Percentiles rank a stretch among this genome's conserved stretches.
These are phyloP conservation scores for Trilocha varians DNA, from an alignment of 2,888 invertebrate species.

Conservation along the genomic window DNA sequence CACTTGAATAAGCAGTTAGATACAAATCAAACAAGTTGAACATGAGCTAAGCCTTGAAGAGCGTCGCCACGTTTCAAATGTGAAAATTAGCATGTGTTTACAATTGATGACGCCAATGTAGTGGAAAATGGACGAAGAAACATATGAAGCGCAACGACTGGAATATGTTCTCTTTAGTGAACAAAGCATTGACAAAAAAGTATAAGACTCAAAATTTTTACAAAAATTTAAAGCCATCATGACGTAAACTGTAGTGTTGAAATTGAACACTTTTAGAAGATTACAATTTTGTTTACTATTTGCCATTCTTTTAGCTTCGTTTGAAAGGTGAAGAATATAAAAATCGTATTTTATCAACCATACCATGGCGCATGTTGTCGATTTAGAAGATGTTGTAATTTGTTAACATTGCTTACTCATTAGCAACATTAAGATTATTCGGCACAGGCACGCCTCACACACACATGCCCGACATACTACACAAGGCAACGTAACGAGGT, in stretches of 20 bases:
- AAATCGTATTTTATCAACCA: too few species aligned
- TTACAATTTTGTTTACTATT: background rate
- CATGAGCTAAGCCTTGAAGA: conserved; percentile 23
- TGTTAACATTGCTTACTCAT: conserved; percentile 26
- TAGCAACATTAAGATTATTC: conserved; percentile 31
- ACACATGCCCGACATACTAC: conserved; percentile 10
- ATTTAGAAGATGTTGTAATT: conserved; percentile 31
- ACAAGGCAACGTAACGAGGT: conserved; percentile 26
- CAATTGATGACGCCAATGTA: conserved; percentile 20
- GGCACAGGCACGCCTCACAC: conserved; percentile 23
- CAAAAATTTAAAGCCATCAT: background rate
- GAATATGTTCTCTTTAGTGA: background rate
- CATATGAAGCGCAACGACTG: conserved; percentile 7
- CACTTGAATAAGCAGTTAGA: background rate
- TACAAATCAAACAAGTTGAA: conserved; percentile 18
- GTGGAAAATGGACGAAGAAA: conserved; percentile 11
- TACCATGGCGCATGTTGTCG: conserved; percentile 9
- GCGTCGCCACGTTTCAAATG: conserved; percentile 33
- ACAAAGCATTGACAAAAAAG: background rate
- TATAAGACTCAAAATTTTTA: background rate
- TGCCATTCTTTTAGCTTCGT: background rate
- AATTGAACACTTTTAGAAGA: too few species aligned
- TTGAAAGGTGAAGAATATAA: background rate
- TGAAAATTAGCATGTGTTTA: conserved; percentile 44
- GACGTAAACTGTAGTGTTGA: too few species aligned